Conservation (phyloP, 2,888 invertebrate genomes). For the Chrysina gloriosa region DNA sequence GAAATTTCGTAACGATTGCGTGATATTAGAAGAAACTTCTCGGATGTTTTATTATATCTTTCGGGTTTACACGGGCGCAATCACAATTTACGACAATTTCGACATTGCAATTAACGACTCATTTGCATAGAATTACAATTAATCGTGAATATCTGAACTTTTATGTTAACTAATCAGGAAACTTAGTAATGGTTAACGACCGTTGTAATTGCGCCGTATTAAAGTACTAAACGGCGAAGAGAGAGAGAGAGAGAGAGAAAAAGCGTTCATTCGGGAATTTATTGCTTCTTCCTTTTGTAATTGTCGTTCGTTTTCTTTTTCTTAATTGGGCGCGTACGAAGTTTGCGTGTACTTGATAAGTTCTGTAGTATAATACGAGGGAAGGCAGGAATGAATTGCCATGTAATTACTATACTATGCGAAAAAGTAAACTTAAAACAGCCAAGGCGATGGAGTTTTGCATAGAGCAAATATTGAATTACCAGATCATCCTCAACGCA, state of each 20-base stretch:
- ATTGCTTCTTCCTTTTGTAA: background rate
- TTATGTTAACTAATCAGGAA: slow-evolving; percentile 18
- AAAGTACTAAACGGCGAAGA: background rate
- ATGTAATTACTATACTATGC: too few relatives aligned
- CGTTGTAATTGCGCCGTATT: slow-evolving; percentile 7
- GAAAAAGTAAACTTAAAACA: too few relatives aligned
- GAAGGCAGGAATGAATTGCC: too few relatives aligned
- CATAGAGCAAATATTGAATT: too few relatives aligned
- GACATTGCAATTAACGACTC: slow-evolving; percentile 20
- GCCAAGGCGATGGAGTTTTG: too few relatives aligned
- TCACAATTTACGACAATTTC: slow-evolving; percentile 21
- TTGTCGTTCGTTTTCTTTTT: background rate
- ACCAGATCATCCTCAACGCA: too few relatives aligned
- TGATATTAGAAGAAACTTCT: background rate
- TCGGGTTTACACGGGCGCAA: background rate
- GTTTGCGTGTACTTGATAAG: too few relatives aligned
- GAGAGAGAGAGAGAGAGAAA: background rate
- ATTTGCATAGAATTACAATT: slow-evolving; percentile 17
- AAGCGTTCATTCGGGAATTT: background rate
- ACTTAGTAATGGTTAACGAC: slow-evolving; percentile 6
- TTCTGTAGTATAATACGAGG: too few relatives aligned
- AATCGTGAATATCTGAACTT: slow-evolving; percentile 8
- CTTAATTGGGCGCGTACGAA: background rate
- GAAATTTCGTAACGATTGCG: background rate
- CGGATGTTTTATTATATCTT: background rate